Evolutionary conservation across 2,797 vertebrate species (phyloP).

Genomic region (Alfaro cultratus): DNA sequence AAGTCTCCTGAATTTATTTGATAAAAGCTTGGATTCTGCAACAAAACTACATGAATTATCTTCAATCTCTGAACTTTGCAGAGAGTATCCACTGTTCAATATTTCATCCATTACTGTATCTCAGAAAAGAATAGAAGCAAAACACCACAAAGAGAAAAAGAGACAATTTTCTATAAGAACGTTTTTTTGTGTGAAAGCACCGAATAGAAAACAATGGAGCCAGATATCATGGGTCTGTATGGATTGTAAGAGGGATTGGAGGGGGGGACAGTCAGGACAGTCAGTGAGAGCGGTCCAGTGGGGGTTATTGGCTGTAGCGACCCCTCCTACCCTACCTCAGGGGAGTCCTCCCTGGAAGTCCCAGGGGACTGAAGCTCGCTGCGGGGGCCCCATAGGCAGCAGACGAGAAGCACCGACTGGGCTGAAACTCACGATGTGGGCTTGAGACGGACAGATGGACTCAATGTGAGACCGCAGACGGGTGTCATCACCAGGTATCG

Average conservation of each 20-base stretch:
- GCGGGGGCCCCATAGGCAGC: conserved; percentile 61
- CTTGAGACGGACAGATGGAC: conserved; percentile 42
- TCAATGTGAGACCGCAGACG: conserved; percentile 24
- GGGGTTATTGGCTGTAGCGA: conserved; percentile 68
- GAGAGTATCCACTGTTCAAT: conserved; percentile 18
- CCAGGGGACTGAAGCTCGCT: conserved; percentile 55
- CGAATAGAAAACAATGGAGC: conserved; percentile 64
- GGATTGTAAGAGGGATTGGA: conserved; percentile 60
- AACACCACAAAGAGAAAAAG: conserved; percentile 22
- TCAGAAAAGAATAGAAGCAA: conserved; percentile 36
- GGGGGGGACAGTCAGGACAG: conserved; percentile 69
- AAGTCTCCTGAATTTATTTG: background rate
- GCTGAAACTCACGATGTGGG: conserved; percentile 45
- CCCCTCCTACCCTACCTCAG: conserved; percentile 39
- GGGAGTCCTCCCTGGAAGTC: conserved; percentile 49
- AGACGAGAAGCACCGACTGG: conserved; percentile 42
- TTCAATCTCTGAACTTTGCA: conserved; percentile 28
- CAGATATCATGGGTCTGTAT: conserved; percentile 58
- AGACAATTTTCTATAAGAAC: conserved; percentile 45
- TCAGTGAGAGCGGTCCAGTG: conserved; percentile 65
- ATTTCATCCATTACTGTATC: conserved; percentile 49
- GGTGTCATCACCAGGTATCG: conserved; percentile 32
- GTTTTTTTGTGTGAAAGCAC: conserved; percentile 51
- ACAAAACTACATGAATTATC: conserved; percentile 28
- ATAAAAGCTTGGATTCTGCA: conserved; percentile 7